Conservation (phyloP, 2,888 invertebrate species). For the Scaptomyza cyrtandrae region DNA sequence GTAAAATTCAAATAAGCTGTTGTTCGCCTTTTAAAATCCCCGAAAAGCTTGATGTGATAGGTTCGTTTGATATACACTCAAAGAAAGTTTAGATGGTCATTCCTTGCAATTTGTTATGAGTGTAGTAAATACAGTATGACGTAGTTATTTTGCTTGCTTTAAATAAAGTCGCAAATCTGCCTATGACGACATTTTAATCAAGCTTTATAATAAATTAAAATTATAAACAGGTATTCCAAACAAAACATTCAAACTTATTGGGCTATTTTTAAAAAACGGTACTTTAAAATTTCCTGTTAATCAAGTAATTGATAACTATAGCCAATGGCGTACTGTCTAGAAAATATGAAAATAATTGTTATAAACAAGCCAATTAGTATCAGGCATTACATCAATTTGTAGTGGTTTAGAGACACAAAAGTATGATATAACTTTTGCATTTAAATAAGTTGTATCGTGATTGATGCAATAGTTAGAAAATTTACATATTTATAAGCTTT, state of each 20-base stretch:
- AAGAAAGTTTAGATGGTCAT: not conserved
- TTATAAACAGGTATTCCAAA: conserved; percentile 5
- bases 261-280: not conserved
- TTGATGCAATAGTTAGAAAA: not conserved
- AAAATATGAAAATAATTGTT: not conserved
- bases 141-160: no score
- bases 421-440: not conserved
- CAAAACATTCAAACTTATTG: not conserved
- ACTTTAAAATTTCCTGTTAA: conserved; percentile 22
- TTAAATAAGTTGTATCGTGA: not conserved
- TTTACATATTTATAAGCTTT: not conserved
- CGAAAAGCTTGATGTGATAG: conserved; percentile 27
- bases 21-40: conserved; percentile 37
- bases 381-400: conserved; percentile 2
- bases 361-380: not conserved
- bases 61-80: not conserved
- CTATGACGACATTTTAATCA: not conserved
- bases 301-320: conserved; percentile 13
- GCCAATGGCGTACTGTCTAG: not conserved
- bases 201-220: not conserved
- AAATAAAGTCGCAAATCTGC: not conserved
- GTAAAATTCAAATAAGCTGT: conserved; percentile 12
- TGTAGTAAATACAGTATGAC: not conserved
- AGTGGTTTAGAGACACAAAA: not conserved
- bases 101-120: not conserved